A percentile compares a stretch with the other conserved stretches of the same genome.
Conservation (phyloP, 2,888 invertebrate genomes). For the Aleiodes alternator region DNA sequence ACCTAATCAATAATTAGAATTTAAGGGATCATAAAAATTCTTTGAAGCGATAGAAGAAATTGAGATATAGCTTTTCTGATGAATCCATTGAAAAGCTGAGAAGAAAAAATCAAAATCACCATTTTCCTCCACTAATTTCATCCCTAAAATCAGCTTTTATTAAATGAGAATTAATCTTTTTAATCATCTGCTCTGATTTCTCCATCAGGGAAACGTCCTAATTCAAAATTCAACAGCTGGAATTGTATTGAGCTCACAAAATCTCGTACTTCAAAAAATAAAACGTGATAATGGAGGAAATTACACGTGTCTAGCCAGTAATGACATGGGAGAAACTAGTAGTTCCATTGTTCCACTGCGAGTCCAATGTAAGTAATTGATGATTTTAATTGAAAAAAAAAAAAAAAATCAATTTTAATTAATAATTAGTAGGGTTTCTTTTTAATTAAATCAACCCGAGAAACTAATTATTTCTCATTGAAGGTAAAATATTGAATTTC, state of each 20-base stretch:
- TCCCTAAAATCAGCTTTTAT: neutral
- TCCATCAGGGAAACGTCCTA: slow-evolving; percentile 82
- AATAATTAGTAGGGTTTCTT: neutral
- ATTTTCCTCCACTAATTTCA: too few relatives aligned
- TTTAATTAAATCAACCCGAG: neutral
- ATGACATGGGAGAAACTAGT: slow-evolving; percentile 88
- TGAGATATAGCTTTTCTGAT: too few relatives aligned
- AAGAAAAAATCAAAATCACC: neutral
- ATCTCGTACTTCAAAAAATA: slow-evolving; percentile 90
- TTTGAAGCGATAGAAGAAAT: too few relatives aligned
- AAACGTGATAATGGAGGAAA: slow-evolving; percentile 88
- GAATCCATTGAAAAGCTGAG: too few relatives aligned
- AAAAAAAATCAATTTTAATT: slow-evolving; percentile 9
- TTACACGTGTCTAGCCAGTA: slow-evolving; percentile 90
- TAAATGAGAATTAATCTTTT: slow-evolving; percentile 5
- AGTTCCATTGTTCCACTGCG: slow-evolving; percentile 86
- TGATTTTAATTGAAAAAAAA: slow-evolving; percentile 28
- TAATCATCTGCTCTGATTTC: slow-evolving; percentile 34
- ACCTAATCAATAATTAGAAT: too few relatives aligned
- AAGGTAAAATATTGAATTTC: neutral
- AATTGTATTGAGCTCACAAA: slow-evolving; percentile 91
- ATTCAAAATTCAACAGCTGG: slow-evolving; percentile 90
- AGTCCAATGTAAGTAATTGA: slow-evolving; percentile 86
- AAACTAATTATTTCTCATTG: neutral
- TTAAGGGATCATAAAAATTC: too few relatives aligned